phyloP scores from a whole-genome alignment of 92 coral and sea anemone genomes.

The Bergia puertoricense region DNA sequence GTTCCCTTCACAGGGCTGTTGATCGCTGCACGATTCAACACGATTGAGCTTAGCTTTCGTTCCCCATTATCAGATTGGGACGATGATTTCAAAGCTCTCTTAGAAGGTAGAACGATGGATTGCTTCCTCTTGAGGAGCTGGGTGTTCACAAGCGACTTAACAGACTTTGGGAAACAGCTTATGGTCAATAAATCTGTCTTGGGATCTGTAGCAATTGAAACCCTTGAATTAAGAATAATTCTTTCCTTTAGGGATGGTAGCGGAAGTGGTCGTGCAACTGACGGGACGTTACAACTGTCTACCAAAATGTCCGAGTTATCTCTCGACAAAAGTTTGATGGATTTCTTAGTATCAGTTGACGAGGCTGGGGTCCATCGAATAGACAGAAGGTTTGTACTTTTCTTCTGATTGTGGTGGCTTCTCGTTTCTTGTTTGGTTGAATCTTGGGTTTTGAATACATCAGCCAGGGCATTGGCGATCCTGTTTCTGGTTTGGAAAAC shows the following conservation, averaged over 20 bases:
- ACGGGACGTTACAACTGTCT: neutral
- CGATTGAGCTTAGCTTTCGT: neutral
- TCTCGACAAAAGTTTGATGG: slow-evolving; percentile 6
- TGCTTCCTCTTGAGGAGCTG: neutral
- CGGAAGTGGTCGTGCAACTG: neutral
- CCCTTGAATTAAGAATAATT: slow-evolving; percentile 22
- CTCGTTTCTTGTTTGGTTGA: neutral
- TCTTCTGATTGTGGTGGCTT: neutral
- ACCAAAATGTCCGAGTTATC: neutral
- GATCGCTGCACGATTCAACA: neutral
- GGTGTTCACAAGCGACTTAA: neutral
- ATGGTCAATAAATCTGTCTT: neutral
- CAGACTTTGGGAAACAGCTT: slow-evolving; percentile 10
- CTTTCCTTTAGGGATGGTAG: slow-evolving; percentile 20
- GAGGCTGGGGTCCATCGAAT: slow-evolving; percentile 10
- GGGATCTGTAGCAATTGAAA: slow-evolving; percentile 1
- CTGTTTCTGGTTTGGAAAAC: slow-evolving; percentile 31
- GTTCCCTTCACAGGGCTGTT: neutral
- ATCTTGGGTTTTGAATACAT: neutral
- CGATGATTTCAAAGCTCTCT: neutral
- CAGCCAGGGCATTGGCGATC: slow-evolving; percentile 23
- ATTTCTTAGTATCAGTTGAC: slow-evolving; percentile 1
- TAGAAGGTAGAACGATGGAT: neutral
- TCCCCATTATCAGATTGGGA: neutral
- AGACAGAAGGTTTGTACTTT: neutral